A percentile compares a stretch with the other conserved stretches of the same genome.
Conservation (phyloP, 1,140 invertebrate species). For the Drosophila miranda region DNA sequence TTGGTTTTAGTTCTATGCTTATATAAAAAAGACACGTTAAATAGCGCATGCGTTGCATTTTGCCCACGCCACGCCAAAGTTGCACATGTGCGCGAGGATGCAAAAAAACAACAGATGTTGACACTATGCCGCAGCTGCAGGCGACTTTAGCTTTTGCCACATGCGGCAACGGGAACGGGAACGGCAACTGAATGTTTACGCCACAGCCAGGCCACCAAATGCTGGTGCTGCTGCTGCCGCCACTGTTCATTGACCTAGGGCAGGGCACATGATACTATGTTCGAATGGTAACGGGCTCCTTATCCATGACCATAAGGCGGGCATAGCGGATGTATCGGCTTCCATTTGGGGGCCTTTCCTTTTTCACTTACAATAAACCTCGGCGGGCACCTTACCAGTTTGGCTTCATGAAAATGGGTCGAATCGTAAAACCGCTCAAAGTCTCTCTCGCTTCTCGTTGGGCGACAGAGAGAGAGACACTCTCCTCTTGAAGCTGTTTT, state of each 20-base stretch:
- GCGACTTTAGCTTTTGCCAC: conserved; percentile 54
- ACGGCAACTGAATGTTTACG: conserved; percentile 40
- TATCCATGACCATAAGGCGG: conserved; percentile 13
- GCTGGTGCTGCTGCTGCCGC: neutral
- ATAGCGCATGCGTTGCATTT: conserved; percentile 46
- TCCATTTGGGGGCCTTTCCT: conserved; percentile 52
- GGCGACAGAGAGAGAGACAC: neutral
- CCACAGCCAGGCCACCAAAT: conserved; percentile 20
- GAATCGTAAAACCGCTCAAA: conserved; percentile 6
- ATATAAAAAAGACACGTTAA: conserved; percentile 40
- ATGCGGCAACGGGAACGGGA: conserved; percentile 38
- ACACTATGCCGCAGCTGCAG: conserved; percentile 44
- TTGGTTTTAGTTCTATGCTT: conserved; percentile 57
- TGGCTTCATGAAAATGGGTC: conserved; percentile 48
- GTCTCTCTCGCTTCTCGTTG: conserved; percentile 37
- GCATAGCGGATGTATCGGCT: conserved; percentile 40
- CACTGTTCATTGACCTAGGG: conserved; percentile 59
- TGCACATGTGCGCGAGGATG: conserved; percentile 63
- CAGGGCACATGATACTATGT: conserved; percentile 32
- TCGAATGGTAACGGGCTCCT: conserved; percentile 32
- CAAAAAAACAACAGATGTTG: conserved; percentile 66
- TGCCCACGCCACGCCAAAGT: conserved; percentile 9
- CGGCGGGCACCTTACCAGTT: conserved; percentile 35
- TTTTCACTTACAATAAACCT: conserved; percentile 21
- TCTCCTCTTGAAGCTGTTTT: neutral